Percentiles rank a stretch among this genome's conserved stretches.
Conservation (phyloP, 92 coral and sea anemone species). For the Heliopora coerulea region DNA sequence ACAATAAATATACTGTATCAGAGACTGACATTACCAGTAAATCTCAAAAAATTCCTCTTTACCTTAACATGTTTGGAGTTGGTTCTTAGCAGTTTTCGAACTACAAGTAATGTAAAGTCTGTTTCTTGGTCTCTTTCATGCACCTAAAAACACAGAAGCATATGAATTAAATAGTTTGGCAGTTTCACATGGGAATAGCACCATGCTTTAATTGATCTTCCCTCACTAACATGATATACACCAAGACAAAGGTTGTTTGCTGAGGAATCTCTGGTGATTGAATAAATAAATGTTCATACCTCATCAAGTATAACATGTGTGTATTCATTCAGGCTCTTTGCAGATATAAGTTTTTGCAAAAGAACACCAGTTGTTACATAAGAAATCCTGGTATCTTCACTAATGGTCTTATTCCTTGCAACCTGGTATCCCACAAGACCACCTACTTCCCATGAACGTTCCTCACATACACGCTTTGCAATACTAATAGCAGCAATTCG, state of each 20-base stretch:
- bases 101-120: slow-evolving; percentile 87
- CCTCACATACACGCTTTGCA: slow-evolving; percentile 94
- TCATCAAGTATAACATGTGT: slow-evolving; percentile 96
- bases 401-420: slow-evolving; percentile 73
- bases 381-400: slow-evolving; percentile 89
- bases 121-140: slow-evolving; percentile 97
- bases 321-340: slow-evolving; percentile 85
- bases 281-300: too few species aligned
- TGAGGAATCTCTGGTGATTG: too few species aligned
- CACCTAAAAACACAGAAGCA: slow-evolving; percentile 49
- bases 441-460: slow-evolving; percentile 82
- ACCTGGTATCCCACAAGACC: slow-evolving; percentile 94
- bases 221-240: too few species aligned
- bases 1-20: too few species aligned
- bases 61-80: slow-evolving; percentile 98
- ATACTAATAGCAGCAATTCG: slow-evolving; percentile 97
- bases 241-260: too few species aligned
- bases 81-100: slow-evolving; percentile 79
- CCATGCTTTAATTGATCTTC: too few species aligned
- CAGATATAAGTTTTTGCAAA: slow-evolving; percentile 75
- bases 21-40: too few species aligned
- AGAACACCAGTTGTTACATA: slow-evolving; percentile 91
- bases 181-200: too few species aligned
- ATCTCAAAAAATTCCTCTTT: background rate
- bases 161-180: too few species aligned